These are phyloP conservation scores for Montipora efflorescens DNA, from an alignment of 64 coral and sea anemone species.

Conservation along the genomic window DNA sequence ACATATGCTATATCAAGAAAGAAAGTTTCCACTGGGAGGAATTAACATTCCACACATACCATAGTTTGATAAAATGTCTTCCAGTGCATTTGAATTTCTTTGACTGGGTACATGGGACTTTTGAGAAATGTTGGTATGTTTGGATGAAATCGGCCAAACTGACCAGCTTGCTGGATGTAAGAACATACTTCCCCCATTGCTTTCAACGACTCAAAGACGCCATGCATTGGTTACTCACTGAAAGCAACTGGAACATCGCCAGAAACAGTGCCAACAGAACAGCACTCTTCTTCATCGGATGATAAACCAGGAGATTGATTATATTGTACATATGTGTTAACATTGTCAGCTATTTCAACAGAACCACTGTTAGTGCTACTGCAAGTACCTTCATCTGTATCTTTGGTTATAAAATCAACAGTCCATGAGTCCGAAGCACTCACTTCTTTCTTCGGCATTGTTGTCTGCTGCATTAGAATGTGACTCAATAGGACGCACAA, in stretches of 20 bases:
- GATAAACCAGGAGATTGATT: slow-evolving; percentile 41
- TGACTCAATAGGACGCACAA: slow-evolving; percentile 49
- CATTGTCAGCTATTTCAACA: slow-evolving; percentile 49
- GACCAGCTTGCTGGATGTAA: slow-evolving; percentile 40
- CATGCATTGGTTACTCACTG: slow-evolving; percentile 46
- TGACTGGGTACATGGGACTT: slow-evolving; percentile 35
- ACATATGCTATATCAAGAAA: slow-evolving; percentile 17
- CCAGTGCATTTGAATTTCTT: slow-evolving; percentile 10
- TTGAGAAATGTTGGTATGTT: slow-evolving; percentile 59
- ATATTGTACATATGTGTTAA: slow-evolving; percentile 56
- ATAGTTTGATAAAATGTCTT: slow-evolving; percentile 34
- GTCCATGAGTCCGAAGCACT: slow-evolving; percentile 23
- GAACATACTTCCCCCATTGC: slow-evolving; percentile 53
- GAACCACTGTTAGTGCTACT: slow-evolving; percentile 56
- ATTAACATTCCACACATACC: slow-evolving; percentile 10
- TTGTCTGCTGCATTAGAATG: slow-evolving; percentile 42
- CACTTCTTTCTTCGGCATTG: slow-evolving; percentile 61
- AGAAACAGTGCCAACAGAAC: slow-evolving; percentile 23
- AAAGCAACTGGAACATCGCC: slow-evolving; percentile 21
- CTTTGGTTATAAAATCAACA: slow-evolving; percentile 54
- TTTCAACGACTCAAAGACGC: slow-evolving; percentile 33
- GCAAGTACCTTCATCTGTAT: slow-evolving; percentile 56
- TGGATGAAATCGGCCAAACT: slow-evolving; percentile 31
- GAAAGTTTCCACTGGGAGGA: slow-evolving; percentile 19
- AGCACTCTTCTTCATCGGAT: slow-evolving; percentile 54